Percentiles rank a stretch among this genome's conserved stretches.
Evolutionary conservation across 1,140 invertebrate species (phyloP).

Genomic region (Zaprionus kolodkinae): DNA sequence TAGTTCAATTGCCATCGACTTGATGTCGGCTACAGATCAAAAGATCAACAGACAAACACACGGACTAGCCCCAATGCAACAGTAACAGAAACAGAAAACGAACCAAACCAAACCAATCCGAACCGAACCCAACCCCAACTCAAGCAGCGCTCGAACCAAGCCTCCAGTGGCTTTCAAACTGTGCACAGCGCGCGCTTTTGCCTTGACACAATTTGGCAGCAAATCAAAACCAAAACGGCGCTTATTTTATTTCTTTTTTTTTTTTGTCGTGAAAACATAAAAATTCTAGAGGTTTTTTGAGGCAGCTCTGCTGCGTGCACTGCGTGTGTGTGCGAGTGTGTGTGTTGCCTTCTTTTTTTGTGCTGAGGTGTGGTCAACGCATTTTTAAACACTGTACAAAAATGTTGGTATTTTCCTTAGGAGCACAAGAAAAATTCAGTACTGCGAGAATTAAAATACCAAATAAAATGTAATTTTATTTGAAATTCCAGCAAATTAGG

Average conservation of each 20-base stretch:
- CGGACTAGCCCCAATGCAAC: slow-evolving; percentile 40
- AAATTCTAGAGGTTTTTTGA: slow-evolving; percentile 56
- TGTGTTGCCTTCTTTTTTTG: slow-evolving; percentile 11
- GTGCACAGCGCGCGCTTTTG: slow-evolving; percentile 70
- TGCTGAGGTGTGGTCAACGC: slow-evolving; percentile 35
- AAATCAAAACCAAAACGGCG: slow-evolving; percentile 33
- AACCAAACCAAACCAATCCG: background rate
- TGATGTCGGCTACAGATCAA: slow-evolving; percentile 64
- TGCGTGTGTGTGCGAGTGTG: background rate
- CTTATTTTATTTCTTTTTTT: slow-evolving; percentile 48
- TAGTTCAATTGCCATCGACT: slow-evolving; percentile 38
- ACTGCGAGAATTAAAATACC: background rate
- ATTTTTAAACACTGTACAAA: slow-evolving; percentile 17
- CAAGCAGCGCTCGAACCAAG: slow-evolving; percentile 24
- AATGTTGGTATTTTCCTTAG: background rate
- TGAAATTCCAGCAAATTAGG: background rate
- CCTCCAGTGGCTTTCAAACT: slow-evolving; percentile 67
- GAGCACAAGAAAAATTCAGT: background rate
- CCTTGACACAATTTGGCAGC: slow-evolving; percentile 60
- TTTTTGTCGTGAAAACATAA: slow-evolving; percentile 57
- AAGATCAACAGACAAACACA: slow-evolving; percentile 38
- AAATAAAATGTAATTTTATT: background rate
- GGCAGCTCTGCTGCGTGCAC: slow-evolving; percentile 15
- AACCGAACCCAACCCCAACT: slow-evolving; percentile 42
- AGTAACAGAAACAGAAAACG: background rate